A percentile compares a stretch with the other conserved stretches of the same genome.
phyloP scores from a whole-genome alignment of 2,888 invertebrate species.

The Subacronicta megacephala region DNA sequence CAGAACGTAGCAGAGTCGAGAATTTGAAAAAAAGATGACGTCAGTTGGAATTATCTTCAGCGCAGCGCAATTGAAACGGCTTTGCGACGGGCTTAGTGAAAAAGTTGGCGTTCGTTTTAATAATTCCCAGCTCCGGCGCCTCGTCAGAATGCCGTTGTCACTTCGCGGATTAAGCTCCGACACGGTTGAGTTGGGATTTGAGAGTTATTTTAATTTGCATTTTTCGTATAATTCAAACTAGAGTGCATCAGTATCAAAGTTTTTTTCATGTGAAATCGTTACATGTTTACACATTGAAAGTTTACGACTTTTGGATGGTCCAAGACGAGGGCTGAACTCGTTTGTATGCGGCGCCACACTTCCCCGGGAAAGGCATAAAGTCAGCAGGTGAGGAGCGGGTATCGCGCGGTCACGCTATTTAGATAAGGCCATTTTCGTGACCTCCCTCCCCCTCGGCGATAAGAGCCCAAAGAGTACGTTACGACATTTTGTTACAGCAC shows the following conservation, averaged over 20 bases:
- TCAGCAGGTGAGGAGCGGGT: slow-evolving; percentile 82
- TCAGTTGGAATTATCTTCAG: slow-evolving; percentile 90
- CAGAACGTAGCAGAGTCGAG: slow-evolving; percentile 86
- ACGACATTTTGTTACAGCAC: slow-evolving; percentile 64
- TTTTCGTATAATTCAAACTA: slow-evolving; percentile 80
- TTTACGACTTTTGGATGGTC: slow-evolving; percentile 76
- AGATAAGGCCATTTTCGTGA: slow-evolving; percentile 84
- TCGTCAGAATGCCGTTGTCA: slow-evolving; percentile 90
- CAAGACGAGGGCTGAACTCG: slow-evolving; percentile 75
- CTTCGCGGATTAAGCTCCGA: slow-evolving; percentile 89
- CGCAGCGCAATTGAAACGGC: slow-evolving; percentile 90
- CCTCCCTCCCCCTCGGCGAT: slow-evolving; percentile 75
- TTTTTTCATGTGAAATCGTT: slow-evolving; percentile 66
- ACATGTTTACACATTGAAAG: slow-evolving; percentile 70
- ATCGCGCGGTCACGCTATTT: slow-evolving; percentile 86
- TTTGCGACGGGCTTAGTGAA: slow-evolving; percentile 90
- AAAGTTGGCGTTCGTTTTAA: slow-evolving; percentile 90
- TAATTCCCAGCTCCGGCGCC: slow-evolving; percentile 90
- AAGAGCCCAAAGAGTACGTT: slow-evolving; percentile 69
- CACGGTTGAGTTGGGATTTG: slow-evolving; percentile 89
- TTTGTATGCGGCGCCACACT: slow-evolving; percentile 82
- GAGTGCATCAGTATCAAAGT: slow-evolving; percentile 67
- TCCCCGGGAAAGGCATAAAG: slow-evolving; percentile 85
- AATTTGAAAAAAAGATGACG: slow-evolving; percentile 89
- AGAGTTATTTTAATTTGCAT: slow-evolving; percentile 89